These are phyloP conservation scores for Oreohelix idahoensis DNA, from an alignment of 1,140 invertebrate species.

Conservation along the genomic window DNA sequence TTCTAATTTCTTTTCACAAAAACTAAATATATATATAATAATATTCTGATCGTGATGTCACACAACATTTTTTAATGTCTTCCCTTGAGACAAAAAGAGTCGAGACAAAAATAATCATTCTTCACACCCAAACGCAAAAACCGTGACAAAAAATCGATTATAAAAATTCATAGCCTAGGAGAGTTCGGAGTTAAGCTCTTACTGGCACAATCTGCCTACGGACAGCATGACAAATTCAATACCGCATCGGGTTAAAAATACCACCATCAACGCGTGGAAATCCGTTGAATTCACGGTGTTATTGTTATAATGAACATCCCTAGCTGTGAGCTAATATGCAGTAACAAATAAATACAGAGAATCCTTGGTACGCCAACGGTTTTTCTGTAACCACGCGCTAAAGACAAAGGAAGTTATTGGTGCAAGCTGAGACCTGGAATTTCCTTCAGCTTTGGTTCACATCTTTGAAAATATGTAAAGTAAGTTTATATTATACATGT, in stretches of 20 bases:
- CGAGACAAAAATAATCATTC: neutral
- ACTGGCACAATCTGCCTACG: neutral
- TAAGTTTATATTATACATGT: no score
- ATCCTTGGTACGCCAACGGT: neutral
- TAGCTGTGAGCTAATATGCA: neutral
- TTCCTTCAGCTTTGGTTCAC: neutral
- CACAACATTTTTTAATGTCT: neutral
- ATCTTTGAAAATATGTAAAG: neutral
- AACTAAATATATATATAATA: neutral
- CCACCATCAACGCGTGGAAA: no score
- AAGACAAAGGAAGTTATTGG: neutral
- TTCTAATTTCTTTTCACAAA: neutral
- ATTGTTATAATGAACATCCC: neutral
- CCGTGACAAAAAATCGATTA: slow-evolving; percentile 5
- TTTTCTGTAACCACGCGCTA: neutral
- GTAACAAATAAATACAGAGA: neutral
- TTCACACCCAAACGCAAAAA: neutral
- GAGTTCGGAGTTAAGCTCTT: neutral
- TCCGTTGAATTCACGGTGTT: neutral
- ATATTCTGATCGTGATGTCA: neutral
- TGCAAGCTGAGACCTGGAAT: neutral
- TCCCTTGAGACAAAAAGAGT: no score
- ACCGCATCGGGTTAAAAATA: neutral
- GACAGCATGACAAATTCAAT: neutral
- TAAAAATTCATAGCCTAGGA: neutral